A percentile compares a stretch with the other conserved stretches of the same genome.
These are phyloP conservation scores for Perdita meconis DNA, from an alignment of 2,888 invertebrate species.

Conservation along the genomic window DNA sequence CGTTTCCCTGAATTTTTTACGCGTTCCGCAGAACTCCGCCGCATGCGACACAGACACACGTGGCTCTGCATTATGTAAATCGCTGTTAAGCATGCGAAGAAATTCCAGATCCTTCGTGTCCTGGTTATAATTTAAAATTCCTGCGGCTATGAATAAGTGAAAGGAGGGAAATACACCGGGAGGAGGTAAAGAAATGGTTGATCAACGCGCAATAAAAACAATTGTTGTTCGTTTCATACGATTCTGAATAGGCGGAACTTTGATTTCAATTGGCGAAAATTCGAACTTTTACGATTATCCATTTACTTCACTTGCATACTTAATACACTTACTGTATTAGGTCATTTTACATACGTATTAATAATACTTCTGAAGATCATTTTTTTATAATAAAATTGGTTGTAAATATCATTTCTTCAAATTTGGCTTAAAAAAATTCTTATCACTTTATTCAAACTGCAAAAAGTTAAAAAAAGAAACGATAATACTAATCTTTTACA, in stretches of 20 bases:
- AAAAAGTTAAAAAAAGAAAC: too few relatives aligned
- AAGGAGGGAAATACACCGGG: conserved; percentile 15
- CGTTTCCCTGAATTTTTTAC: conserved; percentile 51
- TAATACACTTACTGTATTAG: too few relatives aligned
- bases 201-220: conserved; percentile 11
- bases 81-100: conserved; percentile 51
- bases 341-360: too few relatives aligned
- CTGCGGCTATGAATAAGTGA: conserved; percentile 35
- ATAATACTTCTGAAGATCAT: too few relatives aligned
- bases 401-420: too few relatives aligned
- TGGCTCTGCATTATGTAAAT: conserved; percentile 43
- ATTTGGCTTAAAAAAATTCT: too few relatives aligned
- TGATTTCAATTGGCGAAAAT: too few relatives aligned
- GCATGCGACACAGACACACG: conserved; percentile 47
- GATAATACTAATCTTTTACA: not conserved
- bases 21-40: not conserved
- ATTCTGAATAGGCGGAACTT: not conserved
- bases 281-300: too few relatives aligned
- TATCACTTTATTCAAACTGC: too few relatives aligned
- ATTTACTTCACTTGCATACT: too few relatives aligned
- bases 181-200: conserved; percentile 1
- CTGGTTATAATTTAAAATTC: conserved; percentile 51
- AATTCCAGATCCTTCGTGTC: conserved; percentile 39
- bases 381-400: too few relatives aligned
- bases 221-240: conserved; percentile 2